Evolutionary conservation across 30 jellyfish, hydroid and myxozoan species (phyloP), one percentile per base, ranked within the genome.

Genomic region (Phacellophora camtschatica): DNA sequence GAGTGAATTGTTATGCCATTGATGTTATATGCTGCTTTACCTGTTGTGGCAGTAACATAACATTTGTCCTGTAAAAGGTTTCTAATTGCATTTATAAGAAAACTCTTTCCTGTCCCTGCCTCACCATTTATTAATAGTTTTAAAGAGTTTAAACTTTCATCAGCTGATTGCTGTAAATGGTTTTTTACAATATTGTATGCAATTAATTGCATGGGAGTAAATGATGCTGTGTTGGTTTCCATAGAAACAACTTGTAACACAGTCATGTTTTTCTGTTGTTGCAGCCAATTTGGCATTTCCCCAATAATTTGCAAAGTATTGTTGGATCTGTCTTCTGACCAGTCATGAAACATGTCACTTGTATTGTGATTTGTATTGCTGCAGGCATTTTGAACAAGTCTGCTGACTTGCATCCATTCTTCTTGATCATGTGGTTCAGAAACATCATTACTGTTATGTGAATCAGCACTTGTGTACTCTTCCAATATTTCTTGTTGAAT

Each of bases 11-110:
- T 56, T 27, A 32, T 20, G 20, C 86, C 86, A 1, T 72, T 48
- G 20, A 46, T 29, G 57, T 72, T 72, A 37, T 46, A 31, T 10
- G 86, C 86, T 72, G 78, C 84, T 13, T 36, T 43, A 23, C 84
- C 84, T 3, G 75, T 55, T 36, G 75, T 36, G 9, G 84, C 84
- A 30, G 86, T 72, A 32, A 72, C 35, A 16, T 46, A 72, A 57
- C 86, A 72, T 51, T 50, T 72, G 35, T 46, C 41, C 59, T 72
- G 74, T 8, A 72, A 68, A 6, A 72, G 77, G 57, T 72, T 72
- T 27, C 77, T 72, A 8, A 62, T 32, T 39, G 76, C 76, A 62
- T 23, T 19, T 62, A 62, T 62, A 15, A 62, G 64, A 62, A 62
- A 62, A 62, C 51, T 62, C 29, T 62, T 62, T 23, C 76, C 76